Evolutionary conservation across 2,113 vertebrate genomes (phyloP), one percentile per base, ranked within the genome.

Genomic region (Ameiurus melas): DNA sequence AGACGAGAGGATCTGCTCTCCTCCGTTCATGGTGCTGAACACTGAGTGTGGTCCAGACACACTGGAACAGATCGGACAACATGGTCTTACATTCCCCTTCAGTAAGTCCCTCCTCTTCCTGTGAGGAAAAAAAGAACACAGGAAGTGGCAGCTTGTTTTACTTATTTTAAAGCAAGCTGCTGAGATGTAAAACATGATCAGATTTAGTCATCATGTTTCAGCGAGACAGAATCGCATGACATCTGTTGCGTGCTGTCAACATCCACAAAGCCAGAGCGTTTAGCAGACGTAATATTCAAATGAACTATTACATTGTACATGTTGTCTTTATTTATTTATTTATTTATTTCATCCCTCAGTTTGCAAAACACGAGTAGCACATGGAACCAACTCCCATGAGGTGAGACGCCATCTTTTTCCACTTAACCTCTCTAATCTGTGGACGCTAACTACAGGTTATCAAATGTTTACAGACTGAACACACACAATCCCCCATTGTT

Each of bases 281-380:
- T 17, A 83, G 25, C 30, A 82, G 83, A 30, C 8, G 9, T 25
- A 13, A 62, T 60, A 47, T 57, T 13, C 3, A 58, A 1, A 12
- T 4, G 13, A 47, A 14, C 66, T 84, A 5, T 27, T 75, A 39
- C 51, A 64, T 75, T 73, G 80, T 53, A 64, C 19, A 5, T 77
- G 9, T 71, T 25, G 27, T 62, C 13, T 30, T 77, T 77, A 70
- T 88, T 16, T 78, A 16, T 66, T 10, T 86, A 70, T 88, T 60
- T 30, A 7, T 47, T 7, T 47, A 89, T 92, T 93, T 94, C 90
- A 92, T 91, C 36, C 89, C 30, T 58, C 90, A 99, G 98, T 99
- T 95, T 99, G 98, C 94, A 99, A 99, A 96, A 99, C 98, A 88
- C 97, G 98, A 93, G 98, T 99, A 94, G 98, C 98, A 90, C 98